Base-by-base conservation (phyloP, 1,140 invertebrate species). In the Philotrypesis tridentata region DNA sequence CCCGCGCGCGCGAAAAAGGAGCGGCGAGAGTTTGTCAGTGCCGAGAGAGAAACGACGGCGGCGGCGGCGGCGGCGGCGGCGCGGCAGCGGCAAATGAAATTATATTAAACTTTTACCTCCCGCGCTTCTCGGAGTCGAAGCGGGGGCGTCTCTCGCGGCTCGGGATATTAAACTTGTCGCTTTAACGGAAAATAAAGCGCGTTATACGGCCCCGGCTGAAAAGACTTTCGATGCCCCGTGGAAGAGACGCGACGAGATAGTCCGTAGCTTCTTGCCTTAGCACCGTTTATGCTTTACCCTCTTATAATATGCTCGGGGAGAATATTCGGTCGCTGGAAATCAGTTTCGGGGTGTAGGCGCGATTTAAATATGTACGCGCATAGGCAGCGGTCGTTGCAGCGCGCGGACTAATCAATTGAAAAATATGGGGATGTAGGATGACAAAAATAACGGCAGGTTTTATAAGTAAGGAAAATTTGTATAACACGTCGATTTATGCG, bases 101-200 rank as follows among this genome's bases (percentile, higher is more conserved):
- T 90, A 87, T 89, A 89, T 90, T 90, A 89, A 89, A 90, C 86
- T 90, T 89, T 90, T 85, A 89, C 86, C 87, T 87, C 78, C 83
- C 67, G 84, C n/a, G n/a, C n/a, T n/a, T 81, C 85, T 67, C n/a
- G 4, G 40, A 27, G n/a, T 21, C 33, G 31, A n/a, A n/a, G n/a
- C n/a, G 68, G 21, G 25, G 72, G 71, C 82, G 65, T 61, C 72
- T 80, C 83, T 80, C 61, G 82, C 84, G 77, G 84, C 70, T 83
- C 48, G 79, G 29, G 86, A 90, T 89, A 90, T 90, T 90, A 90
- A 90, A 90, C 87, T 90, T 90, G 88, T 89, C 88, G 87, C 84
- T 90, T 89, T 89, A 89, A 88, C 87, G 85, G 74, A 88, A 88
- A 89, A 89, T 89, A 88, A 88, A 89, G 87, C 86, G 84, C 85